phyloP scores from a whole-genome alignment of 2,113 vertebrate species.

The Gallinago undulata region DNA sequence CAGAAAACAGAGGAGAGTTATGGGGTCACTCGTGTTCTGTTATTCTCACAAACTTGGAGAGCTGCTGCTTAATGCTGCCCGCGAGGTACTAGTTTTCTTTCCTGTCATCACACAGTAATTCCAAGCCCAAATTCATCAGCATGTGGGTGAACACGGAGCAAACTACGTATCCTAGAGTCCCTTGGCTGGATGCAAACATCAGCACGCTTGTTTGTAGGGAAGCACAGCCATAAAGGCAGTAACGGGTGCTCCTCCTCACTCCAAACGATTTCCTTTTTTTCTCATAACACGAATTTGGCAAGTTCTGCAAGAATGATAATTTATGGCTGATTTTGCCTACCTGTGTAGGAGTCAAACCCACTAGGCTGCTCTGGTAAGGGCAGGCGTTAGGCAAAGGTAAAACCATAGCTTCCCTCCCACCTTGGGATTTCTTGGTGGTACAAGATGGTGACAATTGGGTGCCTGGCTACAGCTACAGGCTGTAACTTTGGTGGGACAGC shows the following conservation, averaged over 20 bases:
- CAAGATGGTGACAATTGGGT: no score
- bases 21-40: background rate
- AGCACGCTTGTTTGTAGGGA: background rate
- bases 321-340: background rate
- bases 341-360: background rate
- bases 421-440: background rate
- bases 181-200: background rate
- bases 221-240: background rate
- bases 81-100: background rate
- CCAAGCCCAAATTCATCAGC: background rate
- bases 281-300: background rate
- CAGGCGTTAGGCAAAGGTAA: background rate
- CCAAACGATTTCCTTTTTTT: background rate
- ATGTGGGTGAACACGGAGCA: background rate
- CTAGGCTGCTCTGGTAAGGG: background rate
- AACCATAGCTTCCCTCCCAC: background rate
- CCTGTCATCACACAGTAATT: background rate
- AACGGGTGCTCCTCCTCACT: background rate
- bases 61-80: background rate
- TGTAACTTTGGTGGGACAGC: background rate
- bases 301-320: background rate
- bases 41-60: background rate
- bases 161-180: background rate
- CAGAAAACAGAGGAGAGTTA: background rate
- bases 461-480: background rate